Evolutionary conservation across 2,797 vertebrate genomes (phyloP), one percentile per base, ranked within the genome.

Genomic region (Australoheros facetus): DNA sequence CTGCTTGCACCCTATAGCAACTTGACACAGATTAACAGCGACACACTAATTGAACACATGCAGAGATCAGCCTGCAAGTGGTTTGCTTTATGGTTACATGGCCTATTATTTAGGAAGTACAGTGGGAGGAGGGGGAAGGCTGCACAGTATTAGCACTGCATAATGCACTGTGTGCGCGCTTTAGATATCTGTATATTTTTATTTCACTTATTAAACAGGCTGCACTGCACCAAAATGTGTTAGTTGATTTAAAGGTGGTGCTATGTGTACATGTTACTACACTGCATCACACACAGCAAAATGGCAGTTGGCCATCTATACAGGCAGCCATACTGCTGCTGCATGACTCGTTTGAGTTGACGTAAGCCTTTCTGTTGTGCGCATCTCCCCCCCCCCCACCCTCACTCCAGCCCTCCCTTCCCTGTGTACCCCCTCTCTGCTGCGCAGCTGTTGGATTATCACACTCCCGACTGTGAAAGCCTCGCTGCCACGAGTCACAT

Each of bases 391-490:
- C 37, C 39, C 1, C 23, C 21, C 14, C 62, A 26, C 8, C 60
- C 60, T 28, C 39, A 42, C 64, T 23, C 54, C 34, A 14, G 8
- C 51, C 39, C 77, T 56, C 56, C 69, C 48, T 56, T 32, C 39
- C 60, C 56, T 51, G 39, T 64, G 80, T 34, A 60, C 51, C 75
- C 80, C 55, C 78, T 57, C 82, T 87, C 81, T 85, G 88, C 85
- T 81, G 79, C 75, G 87, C 93, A 94, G 93, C 93, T 94, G 91
- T 92, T 92, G 88, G 88, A 89, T 90, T 90, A 92, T 91, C 81
- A 81, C 89, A 79, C 89, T 86, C 76, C 82, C 45, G 34, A 84
- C 88, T 79, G 85, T 34, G 86, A 89, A 86, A 81, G 83, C 85
- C 81, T 83, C 71, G 17, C 87, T 71, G 76, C 87, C 83, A 77